Percentiles rank a stretch among this genome's conserved stretches.
phyloP scores from a whole-genome alignment of 23 tunicate species.

The Ciona savignyi region DNA sequence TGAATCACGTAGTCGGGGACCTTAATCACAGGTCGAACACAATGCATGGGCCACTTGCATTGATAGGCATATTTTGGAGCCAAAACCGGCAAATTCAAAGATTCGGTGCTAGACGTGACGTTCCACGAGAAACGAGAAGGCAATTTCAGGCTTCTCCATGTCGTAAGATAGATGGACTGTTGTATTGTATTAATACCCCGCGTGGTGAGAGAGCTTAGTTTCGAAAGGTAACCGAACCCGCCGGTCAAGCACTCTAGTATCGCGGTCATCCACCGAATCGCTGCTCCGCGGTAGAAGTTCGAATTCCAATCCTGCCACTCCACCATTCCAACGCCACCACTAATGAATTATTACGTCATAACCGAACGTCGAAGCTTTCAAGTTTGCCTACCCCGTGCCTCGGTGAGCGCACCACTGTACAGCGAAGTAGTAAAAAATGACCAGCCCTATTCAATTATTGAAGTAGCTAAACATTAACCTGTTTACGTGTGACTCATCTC shows the following conservation, averaged over 20 bases:
- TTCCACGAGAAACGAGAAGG: neutral
- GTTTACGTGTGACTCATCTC: neutral
- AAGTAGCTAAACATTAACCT: neutral
- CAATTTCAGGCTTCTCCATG: neutral
- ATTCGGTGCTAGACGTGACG: neutral
- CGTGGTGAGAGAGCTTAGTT: neutral
- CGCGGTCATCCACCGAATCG: neutral
- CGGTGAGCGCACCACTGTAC: no score
- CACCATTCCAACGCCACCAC: neutral
- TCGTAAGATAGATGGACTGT: neutral
- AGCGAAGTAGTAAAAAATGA: no score
- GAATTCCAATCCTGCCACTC: neutral
- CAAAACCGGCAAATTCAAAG: neutral
- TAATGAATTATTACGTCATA: neutral
- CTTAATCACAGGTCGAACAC: neutral
- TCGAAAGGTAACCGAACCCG: neutral
- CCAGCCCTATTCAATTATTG: no score
- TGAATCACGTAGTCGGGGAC: neutral
- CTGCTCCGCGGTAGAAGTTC: neutral
- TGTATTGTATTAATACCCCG: neutral
- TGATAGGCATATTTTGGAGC: neutral
- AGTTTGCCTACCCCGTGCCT: neutral
- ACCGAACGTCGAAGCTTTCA: neutral
- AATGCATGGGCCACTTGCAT: constrained; percentile 1
- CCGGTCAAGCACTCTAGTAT: neutral